phyloP scores from a whole-genome alignment of 2,888 invertebrate genomes.

The Odontocolon sp. region DNA sequence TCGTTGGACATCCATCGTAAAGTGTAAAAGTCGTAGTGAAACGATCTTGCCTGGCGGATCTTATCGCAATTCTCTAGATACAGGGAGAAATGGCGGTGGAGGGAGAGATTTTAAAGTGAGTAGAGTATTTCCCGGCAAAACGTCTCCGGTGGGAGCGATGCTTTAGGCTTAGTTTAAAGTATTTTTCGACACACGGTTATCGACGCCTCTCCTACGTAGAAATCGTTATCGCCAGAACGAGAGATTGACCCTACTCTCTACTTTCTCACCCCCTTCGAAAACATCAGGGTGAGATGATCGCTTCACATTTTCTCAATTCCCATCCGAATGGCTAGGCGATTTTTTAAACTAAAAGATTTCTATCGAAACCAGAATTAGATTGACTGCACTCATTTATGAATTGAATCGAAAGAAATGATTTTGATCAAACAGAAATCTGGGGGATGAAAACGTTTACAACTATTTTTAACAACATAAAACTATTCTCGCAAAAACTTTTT shows the following conservation, averaged over 20 bases:
- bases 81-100: not conserved
- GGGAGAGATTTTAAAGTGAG: slow-evolving; percentile 38
- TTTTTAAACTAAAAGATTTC: not conserved
- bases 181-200: slow-evolving; percentile 67
- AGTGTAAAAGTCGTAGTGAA: slow-evolving; percentile 11
- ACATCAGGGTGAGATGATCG: not conserved
- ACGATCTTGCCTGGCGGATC: slow-evolving; percentile 19
- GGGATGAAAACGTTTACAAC: too few species aligned
- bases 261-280: slow-evolving; percentile 6
- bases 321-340: not conserved
- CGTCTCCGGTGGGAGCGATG: slow-evolving; percentile 77
- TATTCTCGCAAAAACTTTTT: too few species aligned
- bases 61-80: slow-evolving; percentile 42
- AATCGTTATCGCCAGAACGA: slow-evolving; percentile 53
- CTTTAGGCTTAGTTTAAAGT: slow-evolving; percentile 80
- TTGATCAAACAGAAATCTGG: too few species aligned
- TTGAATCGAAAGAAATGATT: too few species aligned
- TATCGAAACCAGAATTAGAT: not conserved
- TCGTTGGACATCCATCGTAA: slow-evolving; percentile 39
- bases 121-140: slow-evolving; percentile 54
- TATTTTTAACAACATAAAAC: too few species aligned
- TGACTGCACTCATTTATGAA: not conserved
- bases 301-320: not conserved
- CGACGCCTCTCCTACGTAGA: slow-evolving; percentile 61
- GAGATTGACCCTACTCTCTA: slow-evolving; percentile 55